Base-by-base conservation (phyloP, 2,797 vertebrate species). In the Melanotaenia boesemani region DNA sequence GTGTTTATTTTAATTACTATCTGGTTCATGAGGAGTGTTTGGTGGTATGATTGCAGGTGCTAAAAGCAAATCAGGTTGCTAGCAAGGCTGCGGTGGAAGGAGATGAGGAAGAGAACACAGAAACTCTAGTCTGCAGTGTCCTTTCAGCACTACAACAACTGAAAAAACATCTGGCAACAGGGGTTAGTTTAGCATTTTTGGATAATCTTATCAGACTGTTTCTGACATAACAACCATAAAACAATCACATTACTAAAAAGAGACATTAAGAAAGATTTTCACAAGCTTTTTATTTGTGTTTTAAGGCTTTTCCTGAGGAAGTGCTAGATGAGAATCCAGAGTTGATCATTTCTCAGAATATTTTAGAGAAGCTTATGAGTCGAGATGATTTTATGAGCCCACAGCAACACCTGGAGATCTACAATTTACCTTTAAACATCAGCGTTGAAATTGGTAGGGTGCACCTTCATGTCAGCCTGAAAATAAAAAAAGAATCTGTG, bases 371-470 rank as follows among this genome's bases (percentile, higher is more conserved):
- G 34, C 87, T 96, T 20, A 30, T 94, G 66, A 39, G 37, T 20
- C 81, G 55, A 61, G 76, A 79, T 7, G 91, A 93, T 22, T 89
- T 95, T 8, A 79, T 81, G 57, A 94, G 80, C 6, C 91, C 89
- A 0, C 72, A 86, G 11, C 88, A 93, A 56, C 90, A 94, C 81
- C 91, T 95, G 1, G 71, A 93, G 67, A 34, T 77, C 52, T 95
- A 94, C 59, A 65, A 91, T 78, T 84, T 82, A 0, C 92, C 93
- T 0, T 2, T 93, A 26, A 72, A 93, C 74, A 57, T 92, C 54
- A 59, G 46, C 32, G 67, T 92, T 72, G 92, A 92, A 61, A 91
- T 89, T 7, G 94, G 95, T 95, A 85, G 88, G 88, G 76, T 41
- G 32, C 10, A 26, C 6, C 2, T 26, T 13, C 13, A 54, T 24